phyloP scores from a whole-genome alignment of 2,888 invertebrate genomes.

The Oeneis ivallda region DNA sequence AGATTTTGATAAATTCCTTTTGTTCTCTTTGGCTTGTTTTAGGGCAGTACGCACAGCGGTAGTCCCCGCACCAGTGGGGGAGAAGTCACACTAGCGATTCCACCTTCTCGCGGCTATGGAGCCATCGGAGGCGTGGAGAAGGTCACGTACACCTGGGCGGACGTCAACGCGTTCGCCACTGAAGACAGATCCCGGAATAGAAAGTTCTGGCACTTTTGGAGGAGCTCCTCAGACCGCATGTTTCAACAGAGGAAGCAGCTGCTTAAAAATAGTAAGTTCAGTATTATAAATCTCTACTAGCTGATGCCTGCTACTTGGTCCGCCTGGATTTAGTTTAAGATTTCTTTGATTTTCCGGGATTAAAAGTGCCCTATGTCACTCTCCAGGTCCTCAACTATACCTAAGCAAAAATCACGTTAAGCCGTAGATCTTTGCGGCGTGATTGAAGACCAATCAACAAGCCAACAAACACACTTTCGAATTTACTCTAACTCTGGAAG shows the following conservation, averaged over 20 bases:
- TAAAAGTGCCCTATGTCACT: no score
- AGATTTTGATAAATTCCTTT: not conserved
- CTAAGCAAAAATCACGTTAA: no score
- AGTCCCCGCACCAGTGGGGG: conserved; percentile 61
- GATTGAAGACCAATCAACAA: no score
- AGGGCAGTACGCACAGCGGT: conserved; percentile 54
- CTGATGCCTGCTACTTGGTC: no score
- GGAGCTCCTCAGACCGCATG: conserved; percentile 59
- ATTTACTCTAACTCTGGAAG: no score
- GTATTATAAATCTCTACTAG: no score
- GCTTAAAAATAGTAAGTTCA: conserved; percentile 84
- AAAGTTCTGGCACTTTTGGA: conserved; percentile 75
- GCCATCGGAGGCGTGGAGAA: conserved; percentile 69
- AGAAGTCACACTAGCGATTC: conserved; percentile 61
- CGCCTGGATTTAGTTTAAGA: no score
- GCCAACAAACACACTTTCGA: no score
- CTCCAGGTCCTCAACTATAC: no score
- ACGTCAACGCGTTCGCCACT: conserved; percentile 88
- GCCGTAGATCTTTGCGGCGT: no score
- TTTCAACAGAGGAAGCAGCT: conserved; percentile 85
- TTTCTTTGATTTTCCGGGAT: no score
- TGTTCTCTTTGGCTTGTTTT: conserved; percentile 12
- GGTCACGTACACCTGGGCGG: conserved; percentile 90
- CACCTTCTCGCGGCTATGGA: conserved; percentile 62
- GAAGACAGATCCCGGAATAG: conserved; percentile 74